A percentile compares a stretch with the other conserved stretches of the same genome.
phyloP scores from a whole-genome alignment of 2,888 invertebrate species.

The Philereme vetulata region DNA sequence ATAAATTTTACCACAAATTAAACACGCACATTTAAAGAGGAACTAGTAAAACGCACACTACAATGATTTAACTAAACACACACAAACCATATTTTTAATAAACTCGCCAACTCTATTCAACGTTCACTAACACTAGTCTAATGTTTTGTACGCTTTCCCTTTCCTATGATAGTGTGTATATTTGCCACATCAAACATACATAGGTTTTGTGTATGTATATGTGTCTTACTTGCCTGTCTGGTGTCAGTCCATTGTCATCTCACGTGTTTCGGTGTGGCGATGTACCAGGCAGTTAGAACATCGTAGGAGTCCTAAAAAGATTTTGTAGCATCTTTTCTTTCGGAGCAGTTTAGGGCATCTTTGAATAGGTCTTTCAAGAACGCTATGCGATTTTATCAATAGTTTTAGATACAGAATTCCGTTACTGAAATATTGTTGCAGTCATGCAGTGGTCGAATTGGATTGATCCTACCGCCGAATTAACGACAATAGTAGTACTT shows the following conservation, averaged over 20 bases:
- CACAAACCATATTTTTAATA: slow-evolving; percentile 1
- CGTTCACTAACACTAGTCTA: slow-evolving; percentile 4
- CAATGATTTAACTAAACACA: background rate
- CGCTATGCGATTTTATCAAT: too few relatives aligned
- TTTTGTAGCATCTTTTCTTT: background rate
- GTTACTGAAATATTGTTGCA: too few relatives aligned
- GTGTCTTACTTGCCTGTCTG: slow-evolving; percentile 13
- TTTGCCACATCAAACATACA: background rate
- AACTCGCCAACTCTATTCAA: slow-evolving; percentile 1
- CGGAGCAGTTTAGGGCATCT: too few relatives aligned
- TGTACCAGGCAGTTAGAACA: slow-evolving; percentile 29
- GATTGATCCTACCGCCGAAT: too few relatives aligned
- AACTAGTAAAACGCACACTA: background rate
- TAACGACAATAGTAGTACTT: too few relatives aligned
- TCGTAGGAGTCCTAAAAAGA: slow-evolving; percentile 1
- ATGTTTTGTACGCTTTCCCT: slow-evolving; percentile 9
- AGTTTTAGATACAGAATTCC: too few relatives aligned
- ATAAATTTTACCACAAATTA: background rate
- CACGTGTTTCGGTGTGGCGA: slow-evolving; percentile 35
- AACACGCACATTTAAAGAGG: background rate
- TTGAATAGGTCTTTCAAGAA: too few relatives aligned
- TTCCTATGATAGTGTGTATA: background rate
- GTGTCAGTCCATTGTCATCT: slow-evolving; percentile 22
- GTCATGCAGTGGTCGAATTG: too few relatives aligned
- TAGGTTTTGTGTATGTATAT: background rate